Percentiles rank a stretch among this genome's conserved stretches.
Conservation (phyloP, 2,113 vertebrate genomes). For the Apteryx owenii region DNA sequence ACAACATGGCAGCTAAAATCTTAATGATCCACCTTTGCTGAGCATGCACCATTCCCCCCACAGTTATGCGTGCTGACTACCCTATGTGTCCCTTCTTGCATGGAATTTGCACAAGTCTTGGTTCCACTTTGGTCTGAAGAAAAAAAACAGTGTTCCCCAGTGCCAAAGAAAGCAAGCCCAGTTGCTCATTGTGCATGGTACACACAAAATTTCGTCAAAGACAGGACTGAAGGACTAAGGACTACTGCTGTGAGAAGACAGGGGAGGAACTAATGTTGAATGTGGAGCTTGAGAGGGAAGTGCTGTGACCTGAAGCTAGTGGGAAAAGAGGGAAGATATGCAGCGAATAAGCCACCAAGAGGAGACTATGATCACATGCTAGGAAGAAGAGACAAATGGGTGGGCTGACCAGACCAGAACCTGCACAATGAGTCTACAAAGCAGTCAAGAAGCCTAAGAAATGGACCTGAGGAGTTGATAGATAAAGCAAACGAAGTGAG, state of each 20-base stretch:
- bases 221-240: not conserved
- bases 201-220: not conserved
- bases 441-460: not conserved
- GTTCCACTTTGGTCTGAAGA: not conserved
- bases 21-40: not conserved
- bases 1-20: not conserved
- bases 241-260: not conserved
- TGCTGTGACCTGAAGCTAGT: not conserved
- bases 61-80: not conserved
- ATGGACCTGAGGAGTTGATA: not conserved
- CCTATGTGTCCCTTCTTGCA: rapidly evolving
- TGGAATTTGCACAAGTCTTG: not conserved
- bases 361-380: not conserved
- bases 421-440: not conserved
- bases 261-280: not conserved
- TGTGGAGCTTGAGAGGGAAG: not conserved
- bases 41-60: no score
- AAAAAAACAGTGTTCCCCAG: not conserved
- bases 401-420: not conserved
- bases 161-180: not conserved
- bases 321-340: not conserved
- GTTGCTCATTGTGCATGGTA: not conserved
- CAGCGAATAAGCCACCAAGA: not conserved
- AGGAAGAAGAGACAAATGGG: not conserved
- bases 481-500: not conserved